Evolutionary conservation across 2,888 invertebrate genomes (phyloP), one percentile per base, ranked within the genome.

Genomic region (Ptilodon capucinus): DNA sequence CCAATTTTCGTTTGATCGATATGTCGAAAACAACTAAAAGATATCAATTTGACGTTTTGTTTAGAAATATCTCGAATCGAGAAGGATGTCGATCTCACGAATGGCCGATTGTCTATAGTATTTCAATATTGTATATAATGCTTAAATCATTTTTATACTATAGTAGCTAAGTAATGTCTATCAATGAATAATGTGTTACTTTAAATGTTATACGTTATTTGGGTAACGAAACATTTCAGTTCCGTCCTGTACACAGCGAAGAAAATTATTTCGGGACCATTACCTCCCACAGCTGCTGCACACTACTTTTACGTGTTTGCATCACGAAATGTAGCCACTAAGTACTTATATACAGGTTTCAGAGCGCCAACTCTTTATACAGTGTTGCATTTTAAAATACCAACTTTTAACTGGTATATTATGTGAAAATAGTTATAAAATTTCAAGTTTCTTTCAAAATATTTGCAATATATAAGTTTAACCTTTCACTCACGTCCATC

Each of bases 261-360:
- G 74, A 74, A 75, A 79, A 84, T 82, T 82, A 84, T 77, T 77
- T 81, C 79, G 56, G 71, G 68, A 55, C 78, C 84, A 84, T 84
- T 84, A 83, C 77, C 77, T 68, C 73, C 63, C 74, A 60, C 83
- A 83, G 79, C 76, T 81, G 81, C 72, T 75, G 68, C 74, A 69
- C 65, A 67, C 64, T 65, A 76, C 70, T 71, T 75, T 72, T 74
- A 71, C 70, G 62, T 66, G 71, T 70, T 71, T 68, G 71, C 69
- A 68, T 71, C 68, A 68, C 62, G 59, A 54, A 64, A 53, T 55
- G 55, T 58, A 56, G 51, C 55, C 46, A 52, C 60, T 64, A 4
- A 16, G 38, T 4, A 48, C 51, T 40, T 56, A 54, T n/a, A n/a
- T n/a, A 54, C 48, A 48, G 44, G 47, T 62, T 60, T 58, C 48